Conservation (phyloP, 2,113 vertebrate species). For the Eurystomus gularis region DNA sequence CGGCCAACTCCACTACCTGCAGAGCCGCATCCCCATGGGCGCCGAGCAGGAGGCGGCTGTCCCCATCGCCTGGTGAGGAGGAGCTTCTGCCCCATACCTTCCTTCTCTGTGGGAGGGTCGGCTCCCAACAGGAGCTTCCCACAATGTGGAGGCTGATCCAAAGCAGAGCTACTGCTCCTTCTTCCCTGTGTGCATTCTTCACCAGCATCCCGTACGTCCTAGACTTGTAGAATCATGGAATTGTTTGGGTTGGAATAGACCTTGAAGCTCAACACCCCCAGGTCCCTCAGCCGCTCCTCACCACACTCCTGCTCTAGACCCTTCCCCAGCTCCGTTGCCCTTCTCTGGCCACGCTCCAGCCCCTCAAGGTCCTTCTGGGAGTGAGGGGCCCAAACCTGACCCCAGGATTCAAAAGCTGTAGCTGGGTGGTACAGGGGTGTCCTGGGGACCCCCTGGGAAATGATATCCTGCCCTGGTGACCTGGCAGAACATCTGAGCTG, state of each 20-base stretch:
- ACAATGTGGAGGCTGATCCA: neutral
- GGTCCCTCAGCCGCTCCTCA: no score
- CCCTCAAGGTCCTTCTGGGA: no score
- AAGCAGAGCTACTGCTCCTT: neutral
- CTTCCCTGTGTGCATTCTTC: rapidly evolving
- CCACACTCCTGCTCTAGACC: no score
- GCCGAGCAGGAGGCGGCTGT: slow-evolving; percentile 87
- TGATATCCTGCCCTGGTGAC: rapidly evolving
- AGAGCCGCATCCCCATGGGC: slow-evolving; percentile 94
- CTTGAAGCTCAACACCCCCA: no score
- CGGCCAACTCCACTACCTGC: slow-evolving; percentile 94
- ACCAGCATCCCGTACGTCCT: neutral
- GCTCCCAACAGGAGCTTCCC: neutral
- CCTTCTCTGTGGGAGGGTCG: no score
- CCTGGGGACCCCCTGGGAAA: neutral
- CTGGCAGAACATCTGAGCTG: neutral
- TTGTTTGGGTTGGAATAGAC: no score
- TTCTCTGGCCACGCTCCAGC: no score
- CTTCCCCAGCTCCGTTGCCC: no score
- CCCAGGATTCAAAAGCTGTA: no score
- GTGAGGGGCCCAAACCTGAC: no score
- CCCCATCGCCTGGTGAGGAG: slow-evolving; percentile 86
- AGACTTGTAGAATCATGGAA: no score
- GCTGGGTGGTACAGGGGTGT: no score
- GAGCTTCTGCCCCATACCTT: neutral